Percentiles rank a stretch among this genome's conserved stretches.
phyloP scores from a whole-genome alignment of 1,140 invertebrate genomes.

The Drosophila pruinosa region DNA sequence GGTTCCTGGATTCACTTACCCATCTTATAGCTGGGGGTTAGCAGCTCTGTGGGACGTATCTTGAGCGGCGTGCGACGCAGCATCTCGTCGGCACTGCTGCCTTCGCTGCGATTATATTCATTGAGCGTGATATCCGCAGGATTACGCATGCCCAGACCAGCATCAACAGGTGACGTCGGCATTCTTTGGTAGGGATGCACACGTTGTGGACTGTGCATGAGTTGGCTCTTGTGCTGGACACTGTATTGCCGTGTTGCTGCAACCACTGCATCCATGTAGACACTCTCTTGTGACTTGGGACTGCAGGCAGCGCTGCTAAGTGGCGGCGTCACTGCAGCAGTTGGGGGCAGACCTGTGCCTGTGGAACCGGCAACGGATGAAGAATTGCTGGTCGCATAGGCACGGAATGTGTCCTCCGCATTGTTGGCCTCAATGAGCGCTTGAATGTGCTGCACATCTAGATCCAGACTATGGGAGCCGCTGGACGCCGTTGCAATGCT shows the following conservation, averaged over 20 bases:
- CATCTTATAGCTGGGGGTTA: slow-evolving; percentile 55
- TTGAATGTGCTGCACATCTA: slow-evolving; percentile 71
- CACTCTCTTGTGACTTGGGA: slow-evolving; percentile 60
- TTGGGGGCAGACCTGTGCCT: slow-evolving; percentile 42
- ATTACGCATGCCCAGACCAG: slow-evolving; percentile 62
- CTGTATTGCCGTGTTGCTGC: slow-evolving; percentile 49
- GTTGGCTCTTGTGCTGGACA: slow-evolving; percentile 43
- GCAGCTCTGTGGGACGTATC: slow-evolving; percentile 60
- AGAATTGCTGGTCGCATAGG: slow-evolving; percentile 42
- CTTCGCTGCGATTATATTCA: slow-evolving; percentile 76
- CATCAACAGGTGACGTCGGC: slow-evolving; percentile 41
- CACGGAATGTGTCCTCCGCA: slow-evolving; percentile 61
- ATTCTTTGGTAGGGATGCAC: slow-evolving; percentile 81
- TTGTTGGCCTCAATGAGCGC: slow-evolving; percentile 71
- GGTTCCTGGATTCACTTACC: slow-evolving; percentile 34
- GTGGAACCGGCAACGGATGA: slow-evolving; percentile 20
- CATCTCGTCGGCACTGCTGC: slow-evolving; percentile 69
- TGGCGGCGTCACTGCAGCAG: slow-evolving; percentile 61
- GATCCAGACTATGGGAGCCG: slow-evolving; percentile 44
- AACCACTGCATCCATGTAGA: slow-evolving; percentile 32
- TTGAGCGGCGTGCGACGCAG: slow-evolving; percentile 69
- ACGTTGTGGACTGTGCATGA: slow-evolving; percentile 67
- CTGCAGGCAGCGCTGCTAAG: slow-evolving; percentile 50
- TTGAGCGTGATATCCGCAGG: slow-evolving; percentile 79
- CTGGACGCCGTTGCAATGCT: slow-evolving; percentile 36